These are phyloP conservation scores for Sebastes steindachneri DNA, from an alignment of 2,797 vertebrate genomes.

Conservation along the genomic window DNA sequence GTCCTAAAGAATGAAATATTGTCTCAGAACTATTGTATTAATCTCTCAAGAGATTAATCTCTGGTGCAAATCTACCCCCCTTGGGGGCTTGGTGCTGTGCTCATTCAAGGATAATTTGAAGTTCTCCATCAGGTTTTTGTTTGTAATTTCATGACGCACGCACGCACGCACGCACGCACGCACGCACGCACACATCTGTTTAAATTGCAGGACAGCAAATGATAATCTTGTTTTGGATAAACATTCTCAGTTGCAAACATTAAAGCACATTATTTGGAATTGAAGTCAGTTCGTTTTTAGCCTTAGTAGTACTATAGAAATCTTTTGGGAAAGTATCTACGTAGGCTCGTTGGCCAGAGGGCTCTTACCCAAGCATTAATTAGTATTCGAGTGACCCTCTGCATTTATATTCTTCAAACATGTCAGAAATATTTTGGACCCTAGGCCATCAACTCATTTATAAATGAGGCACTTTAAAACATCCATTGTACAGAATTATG, in stretches of 20 bases:
- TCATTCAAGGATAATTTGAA: background rate
- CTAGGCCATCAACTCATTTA: background rate
- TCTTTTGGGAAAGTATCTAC: background rate
- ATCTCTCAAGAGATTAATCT: background rate
- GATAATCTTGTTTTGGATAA: background rate
- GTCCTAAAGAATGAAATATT: background rate
- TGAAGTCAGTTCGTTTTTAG: background rate
- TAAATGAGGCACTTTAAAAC: background rate
- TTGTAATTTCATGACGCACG: too few species aligned
- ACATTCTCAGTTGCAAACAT: background rate
- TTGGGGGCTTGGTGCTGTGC: background rate
- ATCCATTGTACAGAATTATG: background rate
- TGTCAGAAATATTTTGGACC: background rate
- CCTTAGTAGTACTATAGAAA: background rate
- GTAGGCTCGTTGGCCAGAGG: background rate
- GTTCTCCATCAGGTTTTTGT: background rate
- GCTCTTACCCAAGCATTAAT: background rate
- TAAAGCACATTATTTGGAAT: background rate
- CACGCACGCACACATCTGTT: too few species aligned
- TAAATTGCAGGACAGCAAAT: background rate
- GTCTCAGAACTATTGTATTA: background rate
- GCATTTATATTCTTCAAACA: background rate
- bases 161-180: too few species aligned
- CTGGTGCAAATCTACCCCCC: background rate
- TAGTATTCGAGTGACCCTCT: background rate